Evolutionary conservation across 2,113 vertebrate species (phyloP).

Genomic region (Neopipo cinnamomea): DNA sequence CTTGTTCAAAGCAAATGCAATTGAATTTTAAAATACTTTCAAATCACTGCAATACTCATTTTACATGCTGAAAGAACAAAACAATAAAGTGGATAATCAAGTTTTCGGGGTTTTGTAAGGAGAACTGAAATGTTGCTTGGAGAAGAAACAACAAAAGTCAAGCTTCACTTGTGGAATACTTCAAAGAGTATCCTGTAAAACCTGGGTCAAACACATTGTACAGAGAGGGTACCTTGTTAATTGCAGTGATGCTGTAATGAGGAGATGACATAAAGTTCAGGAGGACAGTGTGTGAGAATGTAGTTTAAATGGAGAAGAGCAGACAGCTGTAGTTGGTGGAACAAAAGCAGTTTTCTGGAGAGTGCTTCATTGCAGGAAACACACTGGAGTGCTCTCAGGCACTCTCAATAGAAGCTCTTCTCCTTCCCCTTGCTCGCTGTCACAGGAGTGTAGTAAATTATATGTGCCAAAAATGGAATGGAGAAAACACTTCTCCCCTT

Average conservation of each 20-base stretch:
- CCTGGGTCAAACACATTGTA: neutral
- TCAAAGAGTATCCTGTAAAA: neutral
- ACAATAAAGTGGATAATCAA: neutral
- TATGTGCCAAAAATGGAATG: neutral
- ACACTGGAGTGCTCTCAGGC: neutral
- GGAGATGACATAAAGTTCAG: neutral
- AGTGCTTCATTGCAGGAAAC: neutral
- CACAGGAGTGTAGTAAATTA: neutral
- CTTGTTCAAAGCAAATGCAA: neutral
- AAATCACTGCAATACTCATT: neutral
- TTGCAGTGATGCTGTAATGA: neutral
- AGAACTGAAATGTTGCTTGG: neutral
- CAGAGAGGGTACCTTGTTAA: neutral
- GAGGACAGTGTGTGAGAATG: neutral
- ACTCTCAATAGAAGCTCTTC: neutral
- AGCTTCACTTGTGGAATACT: neutral
- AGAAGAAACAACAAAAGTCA: neutral
- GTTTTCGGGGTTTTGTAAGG: neutral
- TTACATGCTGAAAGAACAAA: neutral
- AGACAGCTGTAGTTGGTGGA: neutral
- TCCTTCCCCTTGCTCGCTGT: neutral
- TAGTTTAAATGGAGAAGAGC: neutral
- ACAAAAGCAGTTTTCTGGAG: neutral
- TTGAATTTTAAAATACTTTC: conserved; percentile 3
- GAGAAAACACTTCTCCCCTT: neutral